These are phyloP conservation scores for Pemphredon lugubris DNA, from an alignment of 2,888 invertebrate species.

Conservation along the genomic window DNA sequence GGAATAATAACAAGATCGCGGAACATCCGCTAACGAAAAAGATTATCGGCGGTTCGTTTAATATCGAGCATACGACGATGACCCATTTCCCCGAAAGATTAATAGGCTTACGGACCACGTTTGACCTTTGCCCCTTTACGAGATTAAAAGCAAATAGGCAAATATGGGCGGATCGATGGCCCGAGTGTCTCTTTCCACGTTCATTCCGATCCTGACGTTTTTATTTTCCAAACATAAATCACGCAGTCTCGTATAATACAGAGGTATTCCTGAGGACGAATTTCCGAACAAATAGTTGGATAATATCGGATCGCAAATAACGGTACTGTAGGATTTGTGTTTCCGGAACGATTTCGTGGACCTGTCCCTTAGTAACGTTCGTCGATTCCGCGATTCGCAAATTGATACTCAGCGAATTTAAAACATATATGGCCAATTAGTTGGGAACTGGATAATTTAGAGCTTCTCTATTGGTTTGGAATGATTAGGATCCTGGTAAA, in stretches of 20 bases:
- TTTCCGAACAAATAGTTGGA: too few species aligned
- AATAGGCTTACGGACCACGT: constrained; percentile 41
- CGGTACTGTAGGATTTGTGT: too few species aligned
- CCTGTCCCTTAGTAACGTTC: too few species aligned
- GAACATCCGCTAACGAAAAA: constrained; percentile 1
- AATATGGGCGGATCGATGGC: constrained; percentile 39
- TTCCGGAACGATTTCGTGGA: too few species aligned
- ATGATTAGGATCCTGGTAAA: too few species aligned
- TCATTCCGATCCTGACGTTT: constrained; percentile 15
- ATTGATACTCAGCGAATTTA: too few species aligned
- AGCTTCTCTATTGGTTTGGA: too few species aligned
- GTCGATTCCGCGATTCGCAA: too few species aligned
- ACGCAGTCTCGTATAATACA: background rate
- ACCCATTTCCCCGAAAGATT: constrained; percentile 56
- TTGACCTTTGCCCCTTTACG: constrained; percentile 39
- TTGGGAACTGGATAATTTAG: too few species aligned
- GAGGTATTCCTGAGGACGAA: too few species aligned
- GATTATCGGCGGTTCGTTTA: constrained; percentile 22
- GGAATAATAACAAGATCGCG: constrained; percentile 21
- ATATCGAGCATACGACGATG: constrained; percentile 49
- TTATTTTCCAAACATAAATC: background rate
- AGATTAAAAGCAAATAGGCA: constrained; percentile 51
- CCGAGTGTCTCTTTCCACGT: constrained; percentile 9
- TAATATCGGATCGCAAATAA: too few species aligned
- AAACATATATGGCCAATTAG: too few species aligned